Percentiles rank a stretch among this genome's conserved stretches.
phyloP scores from a whole-genome alignment of 2,797 vertebrate species.

The Macrochelys suwanniensis region DNA sequence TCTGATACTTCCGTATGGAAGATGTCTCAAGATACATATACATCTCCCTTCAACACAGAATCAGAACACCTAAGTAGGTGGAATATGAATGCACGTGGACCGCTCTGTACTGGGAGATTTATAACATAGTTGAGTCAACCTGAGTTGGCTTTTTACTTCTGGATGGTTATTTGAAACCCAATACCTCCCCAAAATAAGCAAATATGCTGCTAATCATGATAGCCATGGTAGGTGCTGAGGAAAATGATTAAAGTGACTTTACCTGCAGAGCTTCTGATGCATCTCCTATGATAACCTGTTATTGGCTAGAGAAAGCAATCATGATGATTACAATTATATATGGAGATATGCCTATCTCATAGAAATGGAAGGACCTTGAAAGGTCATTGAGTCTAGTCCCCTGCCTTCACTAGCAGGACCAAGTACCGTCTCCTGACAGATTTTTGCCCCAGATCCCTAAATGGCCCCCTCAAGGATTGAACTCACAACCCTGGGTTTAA shows the following conservation, averaged over 20 bases:
- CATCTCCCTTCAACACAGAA: not conserved
- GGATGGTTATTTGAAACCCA: not conserved
- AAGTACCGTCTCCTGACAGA: too few species aligned
- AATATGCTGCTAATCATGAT: not conserved
- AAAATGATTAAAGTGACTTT: not conserved
- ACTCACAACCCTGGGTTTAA: too few species aligned
- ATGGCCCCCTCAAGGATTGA: too few species aligned
- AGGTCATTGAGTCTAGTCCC: too few species aligned
- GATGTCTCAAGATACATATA: not conserved
- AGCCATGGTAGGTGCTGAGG: not conserved
- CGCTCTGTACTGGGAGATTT: not conserved
- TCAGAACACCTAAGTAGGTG: not conserved
- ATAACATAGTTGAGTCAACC: not conserved
- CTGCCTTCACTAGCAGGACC: too few species aligned
- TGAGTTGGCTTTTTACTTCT: not conserved
- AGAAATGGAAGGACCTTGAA: too few species aligned
- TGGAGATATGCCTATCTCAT: too few species aligned
- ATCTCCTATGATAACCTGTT: not conserved
- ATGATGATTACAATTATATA: not conserved
- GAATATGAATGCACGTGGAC: not conserved
- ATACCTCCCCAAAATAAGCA: not conserved
- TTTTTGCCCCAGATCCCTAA: too few species aligned
- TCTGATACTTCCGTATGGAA: not conserved
- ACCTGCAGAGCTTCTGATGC: conserved; percentile 4
- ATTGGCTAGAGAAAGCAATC: not conserved